Percentiles rank a stretch among this genome's conserved stretches.
Conservation (phyloP, 2,797 vertebrate genomes). For the Ctenochaetus hawaiiensis region DNA sequence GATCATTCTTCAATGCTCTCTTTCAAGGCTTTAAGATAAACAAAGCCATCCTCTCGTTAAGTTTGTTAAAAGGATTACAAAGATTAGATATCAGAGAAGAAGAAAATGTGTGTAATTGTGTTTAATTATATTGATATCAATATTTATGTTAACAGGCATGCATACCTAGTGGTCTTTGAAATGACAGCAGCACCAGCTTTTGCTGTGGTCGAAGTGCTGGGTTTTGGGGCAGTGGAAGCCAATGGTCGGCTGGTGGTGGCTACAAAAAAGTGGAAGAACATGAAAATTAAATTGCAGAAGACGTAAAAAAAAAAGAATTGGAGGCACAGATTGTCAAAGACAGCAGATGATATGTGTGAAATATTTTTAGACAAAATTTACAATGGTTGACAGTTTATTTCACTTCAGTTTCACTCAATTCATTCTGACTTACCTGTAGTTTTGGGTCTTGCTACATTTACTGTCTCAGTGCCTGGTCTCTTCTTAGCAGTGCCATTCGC, state of each 20-base stretch:
- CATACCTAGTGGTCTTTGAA: slow-evolving; percentile 83
- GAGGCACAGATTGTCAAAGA: not conserved
- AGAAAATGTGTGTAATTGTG: not conserved
- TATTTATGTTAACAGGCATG: not conserved
- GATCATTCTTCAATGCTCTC: slow-evolving; percentile 45
- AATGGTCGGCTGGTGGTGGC: slow-evolving; percentile 61
- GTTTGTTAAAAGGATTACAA: slow-evolving; percentile 24
- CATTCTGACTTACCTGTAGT: slow-evolving; percentile 66
- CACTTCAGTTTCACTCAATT: not conserved
- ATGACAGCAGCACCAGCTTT: slow-evolving; percentile 54
- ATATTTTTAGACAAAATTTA: not conserved
- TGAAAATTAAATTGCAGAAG: not conserved
- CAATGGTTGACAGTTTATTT: not conserved
- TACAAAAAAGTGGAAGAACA: slow-evolving; percentile 13
- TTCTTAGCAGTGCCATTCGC: slow-evolving; percentile 54
- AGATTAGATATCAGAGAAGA: slow-evolving; percentile 16
- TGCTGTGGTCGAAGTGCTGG: slow-evolving; percentile 43
- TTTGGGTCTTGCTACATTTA: slow-evolving; percentile 72
- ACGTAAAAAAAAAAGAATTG: not conserved
- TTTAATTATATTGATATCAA: too few relatives aligned
- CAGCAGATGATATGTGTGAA: not conserved
- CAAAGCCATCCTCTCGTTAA: slow-evolving; percentile 51
- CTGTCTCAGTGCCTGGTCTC: slow-evolving; percentile 59
- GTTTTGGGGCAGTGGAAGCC: slow-evolving; percentile 55
- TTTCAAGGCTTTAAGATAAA: slow-evolving; percentile 55